Evolutionary conservation across 2,797 vertebrate genomes (phyloP), one percentile per base, ranked within the genome.

Genomic region (Neosalanx taihuensis): DNA sequence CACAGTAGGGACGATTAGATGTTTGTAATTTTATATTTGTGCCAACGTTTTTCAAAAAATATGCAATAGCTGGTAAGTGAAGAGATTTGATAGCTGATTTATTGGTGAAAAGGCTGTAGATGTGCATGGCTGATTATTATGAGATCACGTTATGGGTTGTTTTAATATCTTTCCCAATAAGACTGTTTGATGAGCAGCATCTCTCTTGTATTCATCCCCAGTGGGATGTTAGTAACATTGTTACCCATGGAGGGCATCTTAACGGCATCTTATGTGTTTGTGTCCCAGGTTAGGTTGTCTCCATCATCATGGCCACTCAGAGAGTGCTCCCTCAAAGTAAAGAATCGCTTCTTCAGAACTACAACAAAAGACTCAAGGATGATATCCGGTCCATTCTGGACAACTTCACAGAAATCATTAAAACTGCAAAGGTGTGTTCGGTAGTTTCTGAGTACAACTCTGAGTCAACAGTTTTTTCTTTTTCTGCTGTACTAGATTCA

Each of bases 281-380:
- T 26, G 41, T 56, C 68, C 83, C 30, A 15, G 31, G 1, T 15
- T 6, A 59, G 49, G 6, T 6, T 53, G 18, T 69, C 18, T 62
- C 15, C 64, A 65, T 75, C 57, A 75, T 5, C 17, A 98, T 99
- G 97, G 92, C 96, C 1, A 91, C 93, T 72, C 93, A 94, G 74
- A 88, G 98, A 61, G 95, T 92, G 0, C 91, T 98, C 58, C 94
- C 97, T 0, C 96, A 99, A 84, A 99, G 97, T 82, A 99, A 98
- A 86, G 98, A 99, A 89, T 92, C 94, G 0, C 90, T 99, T 64
- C 90, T 99, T 6, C 98, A 99, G 90, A 99, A 94, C 37, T 99
- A 98, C 91, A 99, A 99, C 90, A 99, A 99, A 84, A 93, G 97
- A 30, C 92, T 99, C n/a, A 97, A 96, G 76, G 98, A 99, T 29